Base-by-base conservation (phyloP, 2,888 invertebrate genomes). In the Caenorhabditis becei region DNA sequence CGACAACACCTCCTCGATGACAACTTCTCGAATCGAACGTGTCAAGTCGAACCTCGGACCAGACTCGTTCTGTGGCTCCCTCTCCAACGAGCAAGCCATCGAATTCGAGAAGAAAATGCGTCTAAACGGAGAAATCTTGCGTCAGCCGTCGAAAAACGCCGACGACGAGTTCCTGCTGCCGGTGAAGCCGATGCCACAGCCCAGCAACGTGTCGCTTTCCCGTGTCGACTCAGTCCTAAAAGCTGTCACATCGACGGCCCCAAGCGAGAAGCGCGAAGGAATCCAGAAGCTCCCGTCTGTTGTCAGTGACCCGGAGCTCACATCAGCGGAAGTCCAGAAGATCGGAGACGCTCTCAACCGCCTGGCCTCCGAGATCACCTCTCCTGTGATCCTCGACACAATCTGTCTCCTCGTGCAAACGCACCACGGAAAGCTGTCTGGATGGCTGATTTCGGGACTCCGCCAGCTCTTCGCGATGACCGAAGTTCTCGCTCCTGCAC, bases 81-180 rank as follows among this genome's bases (percentile, higher is more conserved):
- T 51, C 11, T 51, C 51, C 3, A 24, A 23, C 1, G 24, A 51
- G 51, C 51, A 51, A 24, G 51, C 51, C 3, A 24, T 8, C 10
- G 24, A 51, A 3, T 24, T 51, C 10, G 51, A 51, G 51, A 10
- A 5, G 1, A 23, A 24, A 2, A 51, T 51, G 51, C 51, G 51
- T 24, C 7, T 14, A 11, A 18, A 23, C 24, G 11, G 24, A 51
- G 24, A 51, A 10, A 18, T 26, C 4, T 18, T 51, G 24, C 28
- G 32, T 20, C 26, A 66, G 8, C 14, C 51, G 10, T 24, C 51
- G 24, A 24, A 24, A 23, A 51, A 23, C 24, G 51, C 7, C 1
- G 51, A 51, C 24, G 51, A 51, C 51, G 51, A 51, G 10, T 51
- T 51, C 24, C 51, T 51, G 14, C 11, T 51, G 24, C 24, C 51